These are phyloP conservation scores for Brachionichthys hirsutus DNA, from an alignment of 2,113 vertebrate genomes.

Conservation along the genomic window DNA sequence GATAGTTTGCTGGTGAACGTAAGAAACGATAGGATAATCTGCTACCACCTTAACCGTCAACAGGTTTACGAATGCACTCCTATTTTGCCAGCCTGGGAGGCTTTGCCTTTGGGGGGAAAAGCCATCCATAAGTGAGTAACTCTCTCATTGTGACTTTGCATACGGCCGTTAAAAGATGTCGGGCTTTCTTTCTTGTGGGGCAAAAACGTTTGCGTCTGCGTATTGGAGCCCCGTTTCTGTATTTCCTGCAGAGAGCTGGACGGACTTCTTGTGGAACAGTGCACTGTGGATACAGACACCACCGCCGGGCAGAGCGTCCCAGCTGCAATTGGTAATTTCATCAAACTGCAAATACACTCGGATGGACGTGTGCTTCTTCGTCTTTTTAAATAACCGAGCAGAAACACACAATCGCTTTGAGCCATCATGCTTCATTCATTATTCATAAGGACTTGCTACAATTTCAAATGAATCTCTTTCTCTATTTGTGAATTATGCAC, in stretches of 20 bases:
- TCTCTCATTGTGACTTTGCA: background rate
- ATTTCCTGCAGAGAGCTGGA: conserved; percentile 84
- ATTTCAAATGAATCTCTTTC: conserved; percentile 27
- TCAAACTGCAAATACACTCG: background rate
- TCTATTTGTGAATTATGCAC: conserved; percentile 53
- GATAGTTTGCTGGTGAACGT: background rate
- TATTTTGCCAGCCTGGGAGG: conserved; percentile 92
- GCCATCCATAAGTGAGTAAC: conserved; percentile 92
- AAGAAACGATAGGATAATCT: background rate
- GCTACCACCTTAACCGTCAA: conserved; percentile 54
- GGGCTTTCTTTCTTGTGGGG: background rate
- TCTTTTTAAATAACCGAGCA: conserved; percentile 6
- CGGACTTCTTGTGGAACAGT: conserved; percentile 87
- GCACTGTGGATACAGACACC: conserved; percentile 88
- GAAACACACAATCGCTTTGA: conserved; percentile 1
- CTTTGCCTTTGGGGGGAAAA: conserved; percentile 93
- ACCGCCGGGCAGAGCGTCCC: conserved; percentile 87
- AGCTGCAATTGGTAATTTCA: conserved; percentile 84
- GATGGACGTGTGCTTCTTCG: background rate
- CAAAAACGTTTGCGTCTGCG: background rate
- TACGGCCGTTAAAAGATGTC: background rate
- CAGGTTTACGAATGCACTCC: conserved; percentile 96
- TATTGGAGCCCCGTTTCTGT: conserved; percentile 8
- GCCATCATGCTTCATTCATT: conserved; percentile 25
- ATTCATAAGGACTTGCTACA: conserved; percentile 31